Percentiles rank a stretch among this genome's conserved stretches.
Conservation (phyloP, 2,888 invertebrate genomes). For the Microchrysa polita region DNA sequence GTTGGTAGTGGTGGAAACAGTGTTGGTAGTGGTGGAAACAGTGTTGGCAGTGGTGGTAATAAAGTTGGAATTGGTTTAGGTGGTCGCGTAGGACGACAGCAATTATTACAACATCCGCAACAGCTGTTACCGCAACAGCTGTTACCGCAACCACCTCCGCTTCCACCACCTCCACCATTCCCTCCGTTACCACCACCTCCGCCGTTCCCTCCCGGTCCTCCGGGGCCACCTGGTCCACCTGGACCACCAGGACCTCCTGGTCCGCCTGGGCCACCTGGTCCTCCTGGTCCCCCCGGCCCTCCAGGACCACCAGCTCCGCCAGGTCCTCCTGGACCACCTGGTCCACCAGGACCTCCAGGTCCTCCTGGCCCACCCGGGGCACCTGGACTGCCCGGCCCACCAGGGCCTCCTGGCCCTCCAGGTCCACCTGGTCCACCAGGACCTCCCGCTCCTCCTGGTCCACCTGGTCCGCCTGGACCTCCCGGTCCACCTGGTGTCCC, state of each 20-base stretch:
- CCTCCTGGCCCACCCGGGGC: constrained; percentile 2
- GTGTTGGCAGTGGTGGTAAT: too few relatives aligned
- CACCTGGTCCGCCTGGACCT: neutral
- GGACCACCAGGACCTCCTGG: constrained; percentile 2
- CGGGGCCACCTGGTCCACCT: neutral
- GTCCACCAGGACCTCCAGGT: constrained; percentile 1
- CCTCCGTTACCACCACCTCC: neutral
- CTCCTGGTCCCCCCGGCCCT: neutral
- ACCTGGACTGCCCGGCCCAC: neutral
- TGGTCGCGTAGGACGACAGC: neutral
- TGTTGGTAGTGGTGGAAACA: too few relatives aligned
- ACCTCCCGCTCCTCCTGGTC: neutral
- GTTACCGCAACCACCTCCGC: neutral
- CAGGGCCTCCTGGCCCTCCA: neutral
- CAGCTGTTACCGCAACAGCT: neutral
- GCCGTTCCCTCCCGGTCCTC: neutral
- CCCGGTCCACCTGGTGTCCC: constrained; percentile 17
- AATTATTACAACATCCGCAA: neutral
- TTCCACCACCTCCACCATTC: neutral
- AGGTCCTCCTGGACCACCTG: neutral
- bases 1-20: too few relatives aligned
- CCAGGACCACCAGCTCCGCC: neutral
- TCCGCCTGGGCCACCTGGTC: neutral
- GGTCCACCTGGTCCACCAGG: neutral
- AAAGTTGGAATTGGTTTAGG: neutral